A percentile compares a stretch with the other conserved stretches of the same genome.
Conservation (phyloP, 2,888 invertebrate species). For the Coecobrya sp. region DNA sequence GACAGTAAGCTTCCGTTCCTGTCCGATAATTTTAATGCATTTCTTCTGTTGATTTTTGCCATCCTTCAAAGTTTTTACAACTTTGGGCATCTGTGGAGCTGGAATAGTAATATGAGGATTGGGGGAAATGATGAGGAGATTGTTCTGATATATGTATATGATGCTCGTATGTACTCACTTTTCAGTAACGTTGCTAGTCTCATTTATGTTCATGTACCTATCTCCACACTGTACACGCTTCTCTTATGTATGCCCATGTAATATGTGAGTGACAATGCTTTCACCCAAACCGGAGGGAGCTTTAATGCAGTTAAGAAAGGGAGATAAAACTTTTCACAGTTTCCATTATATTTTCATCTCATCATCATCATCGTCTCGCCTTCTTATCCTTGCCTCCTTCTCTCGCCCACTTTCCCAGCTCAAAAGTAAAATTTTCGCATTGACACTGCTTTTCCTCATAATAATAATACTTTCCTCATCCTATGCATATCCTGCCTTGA, state of each 20-base stretch:
- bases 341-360: slow-evolving; percentile 75
- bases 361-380: slow-evolving; percentile 8
- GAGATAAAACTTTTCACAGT: slow-evolving; percentile 69
- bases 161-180: neutral
- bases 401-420: slow-evolving; percentile 14
- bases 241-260: neutral
- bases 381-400: neutral
- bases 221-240: neutral
- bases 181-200: neutral
- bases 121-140: neutral
- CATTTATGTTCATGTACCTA: neutral
- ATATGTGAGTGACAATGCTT: slow-evolving; percentile 55
- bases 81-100: slow-evolving; percentile 31
- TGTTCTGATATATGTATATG: neutral
- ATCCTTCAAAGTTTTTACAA: slow-evolving; percentile 52
- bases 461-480: slow-evolving; percentile 40
- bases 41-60: slow-evolving; percentile 40
- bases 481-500: neutral
- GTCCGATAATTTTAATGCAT: slow-evolving; percentile 49
- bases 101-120: neutral
- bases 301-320: slow-evolving; percentile 54
- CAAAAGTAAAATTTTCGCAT: slow-evolving; percentile 41
- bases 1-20: slow-evolving; percentile 21
- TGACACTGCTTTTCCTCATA: slow-evolving; percentile 41
- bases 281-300: slow-evolving; percentile 46